These are phyloP conservation scores for Sinocyclocheilus rhinocerous DNA, from an alignment of 2,113 vertebrate species.

Conservation along the genomic window DNA sequence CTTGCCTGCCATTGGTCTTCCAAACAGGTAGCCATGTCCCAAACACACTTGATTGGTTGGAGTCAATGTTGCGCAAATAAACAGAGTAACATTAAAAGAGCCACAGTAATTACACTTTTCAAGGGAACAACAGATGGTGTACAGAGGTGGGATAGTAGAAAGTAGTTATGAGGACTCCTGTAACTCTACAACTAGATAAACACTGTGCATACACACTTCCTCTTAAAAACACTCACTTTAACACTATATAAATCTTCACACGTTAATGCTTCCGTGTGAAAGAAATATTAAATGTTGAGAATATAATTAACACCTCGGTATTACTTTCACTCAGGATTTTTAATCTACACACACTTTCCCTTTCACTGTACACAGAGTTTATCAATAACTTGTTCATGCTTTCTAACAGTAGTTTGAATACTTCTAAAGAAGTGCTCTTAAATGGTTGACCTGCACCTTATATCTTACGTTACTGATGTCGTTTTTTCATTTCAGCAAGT, in stretches of 20 bases:
- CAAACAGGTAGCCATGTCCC: background rate
- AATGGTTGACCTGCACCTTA: background rate
- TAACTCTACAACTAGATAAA: background rate
- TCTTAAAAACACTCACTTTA: background rate
- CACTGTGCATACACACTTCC: background rate
- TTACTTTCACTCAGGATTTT: no score
- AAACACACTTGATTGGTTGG: background rate
- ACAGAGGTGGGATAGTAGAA: background rate
- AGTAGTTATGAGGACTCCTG: background rate
- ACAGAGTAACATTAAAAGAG: no score
- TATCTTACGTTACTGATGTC: background rate
- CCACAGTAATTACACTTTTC: no score
- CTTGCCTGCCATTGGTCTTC: background rate
- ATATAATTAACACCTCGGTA: background rate
- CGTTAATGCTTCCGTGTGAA: background rate
- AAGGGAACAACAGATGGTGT: background rate
- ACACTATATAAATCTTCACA: slow-evolving; percentile 32
- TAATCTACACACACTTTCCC: background rate
- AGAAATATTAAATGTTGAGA: slow-evolving; percentile 10
- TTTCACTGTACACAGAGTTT: background rate
- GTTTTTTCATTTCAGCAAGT: background rate
- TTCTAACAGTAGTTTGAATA: background rate
- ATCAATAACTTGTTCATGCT: background rate
- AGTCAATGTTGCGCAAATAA: background rate
- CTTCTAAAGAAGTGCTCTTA: no score